A percentile compares a stretch with the other conserved stretches of the same genome.
These are phyloP conservation scores for Vandiemenella viatica DNA, from an alignment of 2,888 invertebrate species.

Conservation along the genomic window DNA sequence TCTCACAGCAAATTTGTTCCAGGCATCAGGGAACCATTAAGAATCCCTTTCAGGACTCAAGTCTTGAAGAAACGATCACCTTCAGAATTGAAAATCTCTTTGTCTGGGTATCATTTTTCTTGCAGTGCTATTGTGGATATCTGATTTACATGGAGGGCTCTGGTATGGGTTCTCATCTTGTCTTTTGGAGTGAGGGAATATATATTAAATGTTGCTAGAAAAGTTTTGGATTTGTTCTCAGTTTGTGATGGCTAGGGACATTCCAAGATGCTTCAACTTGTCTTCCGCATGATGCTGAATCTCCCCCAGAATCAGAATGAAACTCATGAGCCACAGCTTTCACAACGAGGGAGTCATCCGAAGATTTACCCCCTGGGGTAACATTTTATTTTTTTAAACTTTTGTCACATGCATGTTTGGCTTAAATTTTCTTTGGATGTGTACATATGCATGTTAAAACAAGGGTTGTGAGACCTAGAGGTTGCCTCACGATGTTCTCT, in stretches of 20 bases:
- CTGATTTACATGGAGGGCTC: not conserved
- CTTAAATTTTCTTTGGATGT: not conserved
- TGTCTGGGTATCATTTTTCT: too few relatives aligned
- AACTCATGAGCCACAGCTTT: not conserved
- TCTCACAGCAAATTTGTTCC: conserved; percentile 1
- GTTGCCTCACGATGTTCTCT: not conserved
- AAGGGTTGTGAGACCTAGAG: not conserved
- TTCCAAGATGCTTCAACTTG: not conserved
- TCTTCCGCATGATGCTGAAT: not conserved
- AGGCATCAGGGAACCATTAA: not conserved
- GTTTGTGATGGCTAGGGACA: not conserved
- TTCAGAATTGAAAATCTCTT: too few relatives aligned
- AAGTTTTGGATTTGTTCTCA: conserved; percentile 1
- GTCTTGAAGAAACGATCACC: conserved; percentile 2
- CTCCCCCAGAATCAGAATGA: conserved; percentile 2
- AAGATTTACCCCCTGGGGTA: conserved; percentile 2
- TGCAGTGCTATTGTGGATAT: too few relatives aligned
- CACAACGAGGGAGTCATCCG: conserved; percentile 1
- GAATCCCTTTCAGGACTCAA: not conserved
- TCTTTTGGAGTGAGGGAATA: not conserved
- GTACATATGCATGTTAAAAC: not conserved
- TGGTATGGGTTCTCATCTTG: not conserved
- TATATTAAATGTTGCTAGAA: not conserved
- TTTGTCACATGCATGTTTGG: not conserved
- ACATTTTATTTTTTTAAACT: not conserved